Evolutionary conservation across 2,797 vertebrate genomes (phyloP), one percentile per base, ranked within the genome.

Genomic region (Oreochromis grahami): DNA sequence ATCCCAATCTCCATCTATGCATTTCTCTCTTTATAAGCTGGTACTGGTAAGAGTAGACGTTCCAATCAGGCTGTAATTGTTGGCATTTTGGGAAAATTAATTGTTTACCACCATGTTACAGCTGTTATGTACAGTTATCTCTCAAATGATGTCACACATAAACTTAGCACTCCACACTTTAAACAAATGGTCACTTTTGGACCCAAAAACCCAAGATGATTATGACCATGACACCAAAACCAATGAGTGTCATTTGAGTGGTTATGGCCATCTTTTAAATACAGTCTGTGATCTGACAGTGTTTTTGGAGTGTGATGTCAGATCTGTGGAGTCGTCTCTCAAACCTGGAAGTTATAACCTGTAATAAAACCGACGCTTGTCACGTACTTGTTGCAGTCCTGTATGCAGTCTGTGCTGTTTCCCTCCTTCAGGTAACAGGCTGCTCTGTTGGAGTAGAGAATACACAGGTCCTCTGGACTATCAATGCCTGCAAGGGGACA

Each of bases 361-460:
- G 43, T 32, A 50, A 48, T 76, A 68, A 41, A 60, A 50, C 12
- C 8, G 51, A 74, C 15, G 15, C 50, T 19, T 5, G 63, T 83
- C 9, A 77, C 95, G 89, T 96, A 99, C 98, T 96, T 98, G 96
- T 94, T 96, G 94, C 98, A 99, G 88, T 99, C 98, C 80, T 98
- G 95, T 94, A 99, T 95, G 93, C 98, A 99, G 90, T 97, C 96
- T 56, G 89, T 70, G 95, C 98, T 98, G 95, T 97, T 98, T 70
- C 98, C 98, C 88, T 98, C 97, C 92, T 99, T 99, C 79, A 99
- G 96, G 92, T 96, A 96, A 87, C 98, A 99, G 0, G 98, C 98
- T 7, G 98, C 98, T 97, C 98, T 96, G 93, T 99, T 99, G 77
- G 98, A 98, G 95, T 98, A 96, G 78, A 99, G 96, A 88, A 98